Percentiles rank a stretch among this genome's conserved stretches.
Evolutionary conservation across 2,797 vertebrate species (phyloP).

Genomic region (Hephaestus fuliginosus): DNA sequence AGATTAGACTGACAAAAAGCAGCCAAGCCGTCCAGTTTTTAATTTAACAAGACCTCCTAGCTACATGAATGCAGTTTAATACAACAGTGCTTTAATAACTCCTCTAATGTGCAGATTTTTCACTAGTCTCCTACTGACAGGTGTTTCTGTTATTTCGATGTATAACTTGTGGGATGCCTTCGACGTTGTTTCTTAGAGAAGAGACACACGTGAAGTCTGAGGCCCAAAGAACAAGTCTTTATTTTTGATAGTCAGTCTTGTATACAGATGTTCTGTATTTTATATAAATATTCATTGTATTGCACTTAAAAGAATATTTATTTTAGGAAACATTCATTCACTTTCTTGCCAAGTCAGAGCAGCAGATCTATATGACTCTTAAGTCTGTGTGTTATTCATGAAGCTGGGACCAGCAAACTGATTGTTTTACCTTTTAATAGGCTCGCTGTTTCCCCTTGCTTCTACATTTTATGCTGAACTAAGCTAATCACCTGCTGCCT

Average conservation of each 20-base stretch:
- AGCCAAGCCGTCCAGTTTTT: no score
- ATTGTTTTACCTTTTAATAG: no score
- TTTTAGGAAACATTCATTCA: neutral
- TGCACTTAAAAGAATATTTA: neutral
- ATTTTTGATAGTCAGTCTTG: slow-evolving; percentile 8
- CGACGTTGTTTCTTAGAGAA: neutral
- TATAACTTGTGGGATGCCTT: neutral
- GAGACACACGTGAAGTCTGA: neutral
- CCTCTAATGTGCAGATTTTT: no score
- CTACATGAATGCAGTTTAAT: neutral
- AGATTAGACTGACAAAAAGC: no score
- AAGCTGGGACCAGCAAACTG: neutral
- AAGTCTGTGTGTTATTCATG: no score
- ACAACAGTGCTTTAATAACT: no score
- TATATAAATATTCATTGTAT: neutral
- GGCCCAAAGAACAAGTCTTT: slow-evolving; percentile 24
- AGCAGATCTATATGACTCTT: neutral
- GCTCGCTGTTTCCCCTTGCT: no score
- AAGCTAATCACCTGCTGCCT: neutral
- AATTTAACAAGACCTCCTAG: no score
- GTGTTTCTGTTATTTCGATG: neutral
- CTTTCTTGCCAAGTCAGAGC: neutral
- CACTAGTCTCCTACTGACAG: neutral
- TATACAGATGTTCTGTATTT: neutral
- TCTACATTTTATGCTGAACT: no score